Evolutionary conservation across 2,888 invertebrate species (phyloP).

Genomic region (Athetis lepigone): DNA sequence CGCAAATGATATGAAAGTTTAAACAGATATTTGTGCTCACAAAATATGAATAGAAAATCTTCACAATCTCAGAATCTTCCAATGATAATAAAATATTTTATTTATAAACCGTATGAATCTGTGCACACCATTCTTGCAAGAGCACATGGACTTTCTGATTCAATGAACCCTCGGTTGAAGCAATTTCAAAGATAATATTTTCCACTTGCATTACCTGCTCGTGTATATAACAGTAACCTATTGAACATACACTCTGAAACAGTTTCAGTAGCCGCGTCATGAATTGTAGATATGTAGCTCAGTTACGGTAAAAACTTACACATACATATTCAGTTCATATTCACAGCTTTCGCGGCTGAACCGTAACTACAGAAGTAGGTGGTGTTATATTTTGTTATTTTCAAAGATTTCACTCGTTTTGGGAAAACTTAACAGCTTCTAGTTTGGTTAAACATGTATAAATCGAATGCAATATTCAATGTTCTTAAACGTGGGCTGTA

Average conservation of each 20-base stretch:
- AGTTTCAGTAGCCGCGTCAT: conserved; percentile 24
- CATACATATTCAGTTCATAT: conserved; percentile 14
- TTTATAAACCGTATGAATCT: conserved; percentile 12
- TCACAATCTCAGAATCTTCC: too few relatives aligned
- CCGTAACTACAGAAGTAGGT: not conserved
- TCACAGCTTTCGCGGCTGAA: conserved; percentile 17
- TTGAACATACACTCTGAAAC: conserved; percentile 39
- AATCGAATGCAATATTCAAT: conserved; percentile 69
- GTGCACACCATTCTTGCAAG: conserved; percentile 18
- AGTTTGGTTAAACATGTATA: too few relatives aligned
- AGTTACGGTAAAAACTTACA: not conserved
- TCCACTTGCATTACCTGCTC: conserved; percentile 20
- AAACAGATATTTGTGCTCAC: too few relatives aligned
- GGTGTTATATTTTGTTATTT: too few relatives aligned
- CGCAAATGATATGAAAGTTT: too few relatives aligned
- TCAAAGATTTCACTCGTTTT: too few relatives aligned
- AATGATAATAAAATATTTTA: conserved; percentile 7
- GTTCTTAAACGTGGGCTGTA: conserved; percentile 62
- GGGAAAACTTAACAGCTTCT: too few relatives aligned
- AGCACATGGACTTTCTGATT: conserved; percentile 32
- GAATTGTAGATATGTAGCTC: conserved; percentile 29
- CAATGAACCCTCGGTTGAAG: conserved; percentile 33
- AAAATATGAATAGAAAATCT: too few relatives aligned
- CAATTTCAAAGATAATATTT: conserved; percentile 55
- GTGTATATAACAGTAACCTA: conserved; percentile 26